phyloP scores from a whole-genome alignment of 2,113 vertebrate genomes.

The Hippolais icterina region DNA sequence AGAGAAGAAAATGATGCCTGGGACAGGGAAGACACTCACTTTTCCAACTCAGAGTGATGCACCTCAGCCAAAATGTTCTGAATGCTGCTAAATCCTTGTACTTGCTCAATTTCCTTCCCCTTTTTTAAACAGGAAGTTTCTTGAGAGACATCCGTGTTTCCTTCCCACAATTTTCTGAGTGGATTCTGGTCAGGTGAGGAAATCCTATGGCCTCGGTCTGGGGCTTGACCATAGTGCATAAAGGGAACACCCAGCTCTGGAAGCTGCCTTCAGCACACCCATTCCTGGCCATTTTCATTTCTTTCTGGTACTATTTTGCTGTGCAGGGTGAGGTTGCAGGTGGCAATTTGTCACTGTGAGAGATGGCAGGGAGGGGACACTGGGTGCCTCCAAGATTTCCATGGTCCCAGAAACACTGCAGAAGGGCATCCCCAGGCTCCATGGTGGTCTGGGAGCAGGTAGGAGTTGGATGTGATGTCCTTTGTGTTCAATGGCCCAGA shows the following conservation, averaged over 20 bases:
- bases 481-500: neutral
- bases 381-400: neutral
- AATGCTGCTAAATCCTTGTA: neutral
- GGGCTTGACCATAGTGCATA: rapidly evolving
- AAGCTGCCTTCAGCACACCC: neutral
- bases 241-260: neutral
- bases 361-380: neutral
- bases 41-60: neutral
- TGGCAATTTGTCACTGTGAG: rapidly evolving
- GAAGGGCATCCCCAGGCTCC: neutral
- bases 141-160: neutral
- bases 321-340: neutral
- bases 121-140: neutral
- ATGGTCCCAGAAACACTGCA: neutral
- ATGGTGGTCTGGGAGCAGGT: neutral
- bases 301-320: neutral
- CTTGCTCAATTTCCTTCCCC: neutral
- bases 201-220: neutral
- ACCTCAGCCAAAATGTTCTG: neutral
- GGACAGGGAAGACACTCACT: neutral
- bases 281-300: neutral
- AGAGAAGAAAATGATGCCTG: neutral
- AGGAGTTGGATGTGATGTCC: neutral
- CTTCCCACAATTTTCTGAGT: neutral
- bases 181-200: neutral